These are phyloP conservation scores for Peromyscus nudipes DNA, from an alignment of 2,797 vertebrate species.

Conservation along the genomic window DNA sequence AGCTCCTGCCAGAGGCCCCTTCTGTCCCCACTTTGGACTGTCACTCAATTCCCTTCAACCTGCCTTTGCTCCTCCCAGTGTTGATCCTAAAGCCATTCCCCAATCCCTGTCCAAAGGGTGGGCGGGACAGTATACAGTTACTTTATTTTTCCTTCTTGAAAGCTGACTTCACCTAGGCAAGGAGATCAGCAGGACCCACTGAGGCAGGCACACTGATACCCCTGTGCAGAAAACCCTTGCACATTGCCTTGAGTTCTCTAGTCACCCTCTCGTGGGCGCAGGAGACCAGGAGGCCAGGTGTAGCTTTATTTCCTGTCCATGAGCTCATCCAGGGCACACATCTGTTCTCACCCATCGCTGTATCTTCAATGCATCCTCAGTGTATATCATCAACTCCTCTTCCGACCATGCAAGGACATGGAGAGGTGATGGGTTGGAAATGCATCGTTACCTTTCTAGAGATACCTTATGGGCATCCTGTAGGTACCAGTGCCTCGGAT, in stretches of 20 bases:
- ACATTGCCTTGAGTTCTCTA: not conserved
- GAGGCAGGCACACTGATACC: not conserved
- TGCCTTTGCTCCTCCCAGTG: not conserved
- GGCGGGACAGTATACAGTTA: too few relatives aligned
- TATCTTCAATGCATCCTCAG: rapidly evolving
- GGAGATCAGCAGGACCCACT: not conserved
- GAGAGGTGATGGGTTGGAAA: not conserved
- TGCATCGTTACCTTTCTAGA: not conserved
- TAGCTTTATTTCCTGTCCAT: not conserved
- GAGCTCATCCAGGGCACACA: not conserved
- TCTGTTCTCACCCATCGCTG: not conserved
- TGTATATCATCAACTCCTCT: not conserved
- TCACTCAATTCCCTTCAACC: not conserved
- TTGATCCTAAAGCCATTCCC: not conserved
- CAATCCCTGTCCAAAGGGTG: not conserved
- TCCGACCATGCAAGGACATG: not conserved
- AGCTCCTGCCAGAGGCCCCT: not conserved
- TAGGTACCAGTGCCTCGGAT: not conserved
- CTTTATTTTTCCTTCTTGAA: not conserved
- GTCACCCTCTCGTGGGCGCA: not conserved
- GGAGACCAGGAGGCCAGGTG: not conserved
- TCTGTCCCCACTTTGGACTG: not conserved
- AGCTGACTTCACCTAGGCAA: not conserved
- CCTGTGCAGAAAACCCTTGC: not conserved
- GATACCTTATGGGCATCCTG: not conserved